Base-by-base conservation (phyloP, 2,113 vertebrate genomes). In the Xenus cinereus region DNA sequence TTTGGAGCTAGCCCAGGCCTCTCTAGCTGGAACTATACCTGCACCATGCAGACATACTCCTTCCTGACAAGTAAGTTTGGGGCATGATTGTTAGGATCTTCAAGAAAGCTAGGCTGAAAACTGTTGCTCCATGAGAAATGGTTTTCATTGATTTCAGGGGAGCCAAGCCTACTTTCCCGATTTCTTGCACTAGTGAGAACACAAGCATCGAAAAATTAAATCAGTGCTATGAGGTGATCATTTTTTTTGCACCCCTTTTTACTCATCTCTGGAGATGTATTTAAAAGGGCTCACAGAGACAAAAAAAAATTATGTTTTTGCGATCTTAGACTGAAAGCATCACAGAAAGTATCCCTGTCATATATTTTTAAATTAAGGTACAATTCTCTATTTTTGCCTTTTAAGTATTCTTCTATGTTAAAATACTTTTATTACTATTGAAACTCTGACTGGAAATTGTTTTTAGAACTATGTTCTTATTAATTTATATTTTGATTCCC, bases 401-500 rank as follows among this genome's bases (percentile, higher is more conserved):
- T 71, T 32, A 76, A 71, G 35, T 83, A 46, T 79, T 53, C 35
- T 45, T 87, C 12, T 9, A 53, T 33, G 18, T 66, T 66, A 46
- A 27, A 68, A 35, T 21, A 18, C 4, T 37, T 81, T 92, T 89
- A 89, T 96, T 97, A 82, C 78, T 89, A 51, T 53, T 95, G 93
- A 93, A 96, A 90, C 67, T 37, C 37, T 64, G 84, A 91, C 66
- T 97, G 80, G 66, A 90, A 98, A 97, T 91, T 94, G 95, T 33
- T 95, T 96, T 96, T 85, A 95, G 95, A 97, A 97, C 72, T 96
- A 71, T 97, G 54, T 72, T 97, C 86, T 97, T 96, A 95, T 84
- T 92, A 95, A 94, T 97, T 97, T 98, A 81, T 87, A 71, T 96
- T 95, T 98, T 97, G 84, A 96, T 98, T 97, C 75, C 57, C 67